Percentiles rank a stretch among this genome's conserved stretches.
Conservation (phyloP, 2,888 invertebrate genomes). For the Zeuzera pyrina region DNA sequence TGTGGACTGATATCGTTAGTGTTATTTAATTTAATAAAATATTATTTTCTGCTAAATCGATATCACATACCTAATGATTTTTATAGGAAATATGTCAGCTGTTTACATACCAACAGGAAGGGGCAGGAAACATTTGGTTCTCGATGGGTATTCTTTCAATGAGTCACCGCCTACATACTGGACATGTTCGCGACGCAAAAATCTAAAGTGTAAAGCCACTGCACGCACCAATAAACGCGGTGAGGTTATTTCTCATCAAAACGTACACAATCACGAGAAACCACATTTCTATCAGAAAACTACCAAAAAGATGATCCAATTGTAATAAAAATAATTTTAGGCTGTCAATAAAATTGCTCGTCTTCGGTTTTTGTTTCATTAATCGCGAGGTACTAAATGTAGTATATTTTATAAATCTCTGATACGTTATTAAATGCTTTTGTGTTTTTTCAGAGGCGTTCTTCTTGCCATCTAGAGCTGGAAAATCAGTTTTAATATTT, state of each 20-base stretch:
- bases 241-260: constrained; percentile 32
- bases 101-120: constrained; percentile 47
- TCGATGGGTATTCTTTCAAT: constrained; percentile 43
- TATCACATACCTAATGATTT: no score
- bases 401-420: no score
- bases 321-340: no score
- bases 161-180: constrained; percentile 32
- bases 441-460: constrained; percentile 47
- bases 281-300: constrained; percentile 43
- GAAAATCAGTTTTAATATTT: constrained; percentile 62
- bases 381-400: no score
- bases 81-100: constrained; percentile 17
- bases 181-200: constrained; percentile 37
- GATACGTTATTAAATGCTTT: no score
- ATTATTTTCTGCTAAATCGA: no score
- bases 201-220: constrained; percentile 29
- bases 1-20: no score
- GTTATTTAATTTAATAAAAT: no score
- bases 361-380: no score
- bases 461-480: constrained; percentile 60
- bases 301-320: constrained; percentile 35
- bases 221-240: constrained; percentile 44
- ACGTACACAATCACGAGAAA: constrained; percentile 43
- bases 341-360: no score
- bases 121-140: constrained; percentile 39